A percentile compares a stretch with the other conserved stretches of the same genome.
Evolutionary conservation across 2,888 invertebrate species (phyloP).

Genomic region (Caenorhabditis auriculariae): DNA sequence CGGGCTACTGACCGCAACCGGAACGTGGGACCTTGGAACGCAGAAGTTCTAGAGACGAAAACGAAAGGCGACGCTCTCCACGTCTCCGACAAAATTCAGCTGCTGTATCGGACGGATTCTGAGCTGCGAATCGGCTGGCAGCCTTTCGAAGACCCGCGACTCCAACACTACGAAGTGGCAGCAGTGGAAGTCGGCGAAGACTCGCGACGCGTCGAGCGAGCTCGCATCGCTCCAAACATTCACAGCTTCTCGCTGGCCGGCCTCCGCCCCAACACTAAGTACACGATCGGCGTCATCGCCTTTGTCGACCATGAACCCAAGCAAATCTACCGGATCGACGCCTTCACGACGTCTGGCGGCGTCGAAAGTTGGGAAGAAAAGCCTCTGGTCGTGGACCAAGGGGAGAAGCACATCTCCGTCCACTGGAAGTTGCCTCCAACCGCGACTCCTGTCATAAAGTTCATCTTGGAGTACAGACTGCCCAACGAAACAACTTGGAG

Average conservation of each 20-base stretch:
- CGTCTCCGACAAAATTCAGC: conserved; percentile 36
- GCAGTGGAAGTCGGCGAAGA: conserved; percentile 42
- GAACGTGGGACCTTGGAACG: conserved; percentile 60
- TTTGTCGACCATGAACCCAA: conserved; percentile 61
- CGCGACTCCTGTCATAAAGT: conserved; percentile 36
- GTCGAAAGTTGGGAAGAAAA: conserved; percentile 45
- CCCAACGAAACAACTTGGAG: conserved; percentile 60
- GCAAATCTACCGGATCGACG: conserved; percentile 45
- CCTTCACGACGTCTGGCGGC: conserved; percentile 38
- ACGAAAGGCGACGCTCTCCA: conserved; percentile 60
- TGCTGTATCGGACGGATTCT: conserved; percentile 51
- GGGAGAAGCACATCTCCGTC: conserved; percentile 44
- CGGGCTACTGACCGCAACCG: conserved; percentile 58
- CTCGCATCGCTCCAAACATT: conserved; percentile 50
- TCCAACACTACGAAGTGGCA: conserved; percentile 62
- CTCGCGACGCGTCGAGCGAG: conserved; percentile 43
- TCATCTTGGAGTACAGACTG: conserved; percentile 59
- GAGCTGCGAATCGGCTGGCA: conserved; percentile 58
- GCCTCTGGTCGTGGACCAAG: conserved; percentile 45
- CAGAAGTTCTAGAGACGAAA: conserved; percentile 50
- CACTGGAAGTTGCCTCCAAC: conserved; percentile 56
- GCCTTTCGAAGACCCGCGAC: conserved; percentile 42
- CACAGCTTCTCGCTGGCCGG: conserved; percentile 53
- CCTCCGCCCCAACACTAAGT: conserved; percentile 56
- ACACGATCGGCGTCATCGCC: conserved; percentile 62